These are phyloP conservation scores for Mythimna impura DNA, from an alignment of 2,888 invertebrate genomes.

Conservation along the genomic window DNA sequence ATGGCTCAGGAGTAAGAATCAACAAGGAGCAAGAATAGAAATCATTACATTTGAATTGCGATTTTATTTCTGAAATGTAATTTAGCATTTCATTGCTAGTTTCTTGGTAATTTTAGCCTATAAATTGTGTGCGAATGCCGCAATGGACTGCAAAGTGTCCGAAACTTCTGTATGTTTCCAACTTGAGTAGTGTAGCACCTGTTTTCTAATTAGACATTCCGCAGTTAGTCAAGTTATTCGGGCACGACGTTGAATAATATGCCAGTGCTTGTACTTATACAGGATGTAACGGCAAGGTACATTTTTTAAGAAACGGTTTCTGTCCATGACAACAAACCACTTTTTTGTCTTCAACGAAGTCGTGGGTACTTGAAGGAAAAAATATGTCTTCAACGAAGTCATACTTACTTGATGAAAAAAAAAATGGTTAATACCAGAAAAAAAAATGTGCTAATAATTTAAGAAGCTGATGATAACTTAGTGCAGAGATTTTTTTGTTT, in stretches of 20 bases:
- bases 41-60: constrained; percentile 5
- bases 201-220: constrained; percentile 63
- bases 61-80: constrained; percentile 12
- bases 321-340: too few species aligned
- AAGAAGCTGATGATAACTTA: too few species aligned
- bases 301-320: too few species aligned
- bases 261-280: constrained; percentile 10
- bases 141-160: constrained; percentile 56
- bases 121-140: constrained; percentile 50
- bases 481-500: too few species aligned
- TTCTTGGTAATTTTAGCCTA: constrained; percentile 28
- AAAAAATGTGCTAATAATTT: neutral
- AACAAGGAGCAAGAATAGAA: constrained; percentile 5
- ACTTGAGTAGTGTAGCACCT: constrained; percentile 60
- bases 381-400: too few species aligned
- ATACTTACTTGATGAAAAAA: too few species aligned
- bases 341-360: too few species aligned
- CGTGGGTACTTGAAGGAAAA: too few species aligned
- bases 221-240: constrained; percentile 56
- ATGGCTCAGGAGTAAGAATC: neutral
- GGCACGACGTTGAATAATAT: constrained; percentile 55
- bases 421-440: too few species aligned
- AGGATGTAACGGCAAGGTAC: neutral
- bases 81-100: constrained; percentile 35
- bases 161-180: constrained; percentile 56